Evolutionary conservation across 2,888 invertebrate species (phyloP).

Genomic region (Tinea semifulvella): DNA sequence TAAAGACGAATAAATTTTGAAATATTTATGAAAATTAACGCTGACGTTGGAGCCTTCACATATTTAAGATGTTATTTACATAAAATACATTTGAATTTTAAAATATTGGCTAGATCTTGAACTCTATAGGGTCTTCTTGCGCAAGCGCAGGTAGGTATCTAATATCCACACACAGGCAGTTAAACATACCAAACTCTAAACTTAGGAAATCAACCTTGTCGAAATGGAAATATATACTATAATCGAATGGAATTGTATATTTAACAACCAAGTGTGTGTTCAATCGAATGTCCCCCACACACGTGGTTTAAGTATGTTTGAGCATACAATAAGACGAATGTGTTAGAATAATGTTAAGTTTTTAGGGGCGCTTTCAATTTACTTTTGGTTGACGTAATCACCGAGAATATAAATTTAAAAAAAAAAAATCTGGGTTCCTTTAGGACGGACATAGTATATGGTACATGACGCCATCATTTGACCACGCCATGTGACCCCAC

Average conservation of each 20-base stretch:
- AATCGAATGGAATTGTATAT: neutral
- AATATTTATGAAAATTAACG: conserved; percentile 4
- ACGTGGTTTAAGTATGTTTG: conserved; percentile 1
- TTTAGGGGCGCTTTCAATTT: too few species aligned
- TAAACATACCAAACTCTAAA: neutral
- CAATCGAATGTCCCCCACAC: neutral
- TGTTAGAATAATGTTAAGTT: neutral
- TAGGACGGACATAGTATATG: too few species aligned
- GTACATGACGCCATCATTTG: too few species aligned
- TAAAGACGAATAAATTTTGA: conserved; percentile 5
- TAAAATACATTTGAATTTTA: conserved; percentile 14
- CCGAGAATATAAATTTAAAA: too few species aligned
- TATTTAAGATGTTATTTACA: conserved; percentile 9
- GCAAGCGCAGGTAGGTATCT: conserved; percentile 27
- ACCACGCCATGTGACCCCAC: too few species aligned
- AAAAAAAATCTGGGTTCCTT: too few species aligned
- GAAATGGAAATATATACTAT: neutral
- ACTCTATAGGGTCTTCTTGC: conserved; percentile 23
- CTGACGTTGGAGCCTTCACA: conserved; percentile 12
- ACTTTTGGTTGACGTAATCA: too few species aligned
- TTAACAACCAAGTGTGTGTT: neutral
- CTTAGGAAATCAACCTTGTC: neutral
- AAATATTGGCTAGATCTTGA: conserved; percentile 16
- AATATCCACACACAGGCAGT: conserved; percentile 21
- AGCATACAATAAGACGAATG: neutral